Evolutionary conservation across 2,888 invertebrate species (phyloP).

Genomic region (Chloroclystis v-ata): DNA sequence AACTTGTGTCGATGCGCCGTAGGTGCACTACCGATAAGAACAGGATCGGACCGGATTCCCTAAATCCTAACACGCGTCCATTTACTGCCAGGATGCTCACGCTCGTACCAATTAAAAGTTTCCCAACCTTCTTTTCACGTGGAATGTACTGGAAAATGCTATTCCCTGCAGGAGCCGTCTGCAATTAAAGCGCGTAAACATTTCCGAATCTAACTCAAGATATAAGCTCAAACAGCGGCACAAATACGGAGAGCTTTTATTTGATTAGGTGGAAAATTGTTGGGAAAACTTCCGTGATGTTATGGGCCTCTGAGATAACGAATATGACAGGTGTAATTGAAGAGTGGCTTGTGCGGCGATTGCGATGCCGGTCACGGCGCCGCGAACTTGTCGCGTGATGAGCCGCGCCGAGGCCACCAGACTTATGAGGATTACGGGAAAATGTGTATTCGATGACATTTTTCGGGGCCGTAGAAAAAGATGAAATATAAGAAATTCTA

Average conservation of each 20-base stretch:
- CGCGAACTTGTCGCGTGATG: constrained; percentile 56
- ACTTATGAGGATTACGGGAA: constrained; percentile 77
- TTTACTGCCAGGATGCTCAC: constrained; percentile 41
- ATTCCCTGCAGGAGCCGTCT: constrained; percentile 2
- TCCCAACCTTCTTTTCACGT: constrained; percentile 33
- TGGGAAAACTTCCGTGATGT: constrained; percentile 29
- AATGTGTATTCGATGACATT: constrained; percentile 79
- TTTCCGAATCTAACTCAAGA: constrained; percentile 1
- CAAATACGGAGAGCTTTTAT: constrained; percentile 25
- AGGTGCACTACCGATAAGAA: constrained; percentile 68
- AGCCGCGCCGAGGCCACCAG: constrained; percentile 62
- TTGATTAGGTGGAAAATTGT: constrained; percentile 32
- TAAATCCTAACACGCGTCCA: constrained; percentile 60
- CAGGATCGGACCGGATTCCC: constrained; percentile 61
- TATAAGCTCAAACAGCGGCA: constrained; percentile 15
- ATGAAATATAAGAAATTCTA: constrained; percentile 77
- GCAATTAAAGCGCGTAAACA: constrained; percentile 9
- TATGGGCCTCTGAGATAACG: constrained; percentile 42
- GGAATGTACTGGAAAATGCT: constrained; percentile 13
- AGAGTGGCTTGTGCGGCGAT: constrained; percentile 49
- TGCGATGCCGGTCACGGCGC: constrained; percentile 63
- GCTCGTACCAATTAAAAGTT: constrained; percentile 62
- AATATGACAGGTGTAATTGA: constrained; percentile 48
- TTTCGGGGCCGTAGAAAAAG: constrained; percentile 75
- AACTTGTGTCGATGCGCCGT: constrained; percentile 61